Conservation (phyloP, 2,888 invertebrate species). For the Nebria brevicollis region DNA sequence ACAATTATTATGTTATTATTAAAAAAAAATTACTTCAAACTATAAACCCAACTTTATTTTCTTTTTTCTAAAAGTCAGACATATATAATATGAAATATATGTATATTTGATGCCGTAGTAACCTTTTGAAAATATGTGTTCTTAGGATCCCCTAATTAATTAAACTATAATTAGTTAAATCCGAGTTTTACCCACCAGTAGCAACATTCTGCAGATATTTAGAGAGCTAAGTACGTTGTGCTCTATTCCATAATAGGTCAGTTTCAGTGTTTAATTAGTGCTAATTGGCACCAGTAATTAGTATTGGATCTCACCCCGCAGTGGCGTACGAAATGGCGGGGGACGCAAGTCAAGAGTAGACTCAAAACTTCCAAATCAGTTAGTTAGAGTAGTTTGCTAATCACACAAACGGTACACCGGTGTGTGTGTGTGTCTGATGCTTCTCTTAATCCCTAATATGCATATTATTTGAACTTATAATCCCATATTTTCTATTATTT, state of each 20-base stretch:
- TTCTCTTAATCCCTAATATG: too few species aligned
- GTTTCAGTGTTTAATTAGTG: constrained; percentile 6
- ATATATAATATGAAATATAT: too few species aligned
- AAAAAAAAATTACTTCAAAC: neutral
- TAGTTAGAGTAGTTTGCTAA: neutral
- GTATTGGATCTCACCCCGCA: constrained; percentile 3
- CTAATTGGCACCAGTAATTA: constrained; percentile 15
- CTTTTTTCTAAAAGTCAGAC: too few species aligned
- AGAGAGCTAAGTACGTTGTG: neutral
- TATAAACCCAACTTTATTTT: too few species aligned
- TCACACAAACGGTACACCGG: neutral
- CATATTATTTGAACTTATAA: too few species aligned
- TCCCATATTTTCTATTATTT: too few species aligned
- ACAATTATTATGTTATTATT: constrained; percentile 12
- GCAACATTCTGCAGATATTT: neutral
- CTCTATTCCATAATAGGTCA: neutral
- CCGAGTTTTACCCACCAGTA: neutral
- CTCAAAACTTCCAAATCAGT: neutral
- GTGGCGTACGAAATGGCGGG: neutral
- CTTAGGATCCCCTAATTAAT: neutral
- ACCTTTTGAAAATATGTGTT: too few species aligned
- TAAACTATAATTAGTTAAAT: neutral
- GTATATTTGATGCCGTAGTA: too few species aligned
- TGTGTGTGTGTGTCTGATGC: neutral
- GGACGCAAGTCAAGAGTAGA: neutral